Conservation (phyloP, 2,888 invertebrate species). For the Asteroscopus sphinx region DNA sequence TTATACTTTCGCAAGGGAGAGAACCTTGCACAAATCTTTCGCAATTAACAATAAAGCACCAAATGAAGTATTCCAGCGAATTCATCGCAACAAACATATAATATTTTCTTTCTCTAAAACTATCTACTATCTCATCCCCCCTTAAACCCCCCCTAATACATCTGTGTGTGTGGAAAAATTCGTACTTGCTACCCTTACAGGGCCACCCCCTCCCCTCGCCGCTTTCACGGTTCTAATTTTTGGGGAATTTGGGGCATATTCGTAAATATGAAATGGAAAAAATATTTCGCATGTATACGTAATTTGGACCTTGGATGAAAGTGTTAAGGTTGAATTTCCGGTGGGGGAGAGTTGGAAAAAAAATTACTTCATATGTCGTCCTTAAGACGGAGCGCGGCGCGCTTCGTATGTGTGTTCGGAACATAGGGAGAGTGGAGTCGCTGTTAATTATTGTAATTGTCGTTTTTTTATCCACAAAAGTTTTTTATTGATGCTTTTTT, state of each 20-base stretch:
- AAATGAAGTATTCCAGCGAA: slow-evolving; percentile 70
- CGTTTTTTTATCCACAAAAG: slow-evolving; percentile 39
- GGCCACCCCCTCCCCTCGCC: slow-evolving; percentile 72
- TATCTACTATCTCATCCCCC: slow-evolving; percentile 81
- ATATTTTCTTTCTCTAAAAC: slow-evolving; percentile 85
- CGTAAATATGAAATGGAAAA: slow-evolving; percentile 91
- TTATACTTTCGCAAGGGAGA: not conserved
- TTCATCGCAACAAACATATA: slow-evolving; percentile 72
- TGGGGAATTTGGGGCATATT: slow-evolving; percentile 91
- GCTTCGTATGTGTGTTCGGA: slow-evolving; percentile 87
- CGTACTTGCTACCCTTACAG: slow-evolving; percentile 71
- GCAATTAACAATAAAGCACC: slow-evolving; percentile 59
- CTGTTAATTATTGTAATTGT: slow-evolving; percentile 47
- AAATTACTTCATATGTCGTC: slow-evolving; percentile 90
- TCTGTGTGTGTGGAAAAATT: slow-evolving; percentile 70
- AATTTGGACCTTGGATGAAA: slow-evolving; percentile 67
- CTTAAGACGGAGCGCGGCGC: slow-evolving; percentile 89
- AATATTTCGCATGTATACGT: slow-evolving; percentile 82
- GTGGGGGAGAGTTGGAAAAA: slow-evolving; percentile 80
- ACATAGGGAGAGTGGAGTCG: slow-evolving; percentile 70
- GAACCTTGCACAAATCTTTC: not conserved
- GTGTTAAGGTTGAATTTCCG: slow-evolving; percentile 67
- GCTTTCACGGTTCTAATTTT: slow-evolving; percentile 91
- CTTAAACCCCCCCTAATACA: slow-evolving; percentile 55
- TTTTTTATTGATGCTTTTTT: slow-evolving; percentile 11